phyloP scores from a whole-genome alignment of 2,888 invertebrate genomes.

The Eupithecia insigniata region DNA sequence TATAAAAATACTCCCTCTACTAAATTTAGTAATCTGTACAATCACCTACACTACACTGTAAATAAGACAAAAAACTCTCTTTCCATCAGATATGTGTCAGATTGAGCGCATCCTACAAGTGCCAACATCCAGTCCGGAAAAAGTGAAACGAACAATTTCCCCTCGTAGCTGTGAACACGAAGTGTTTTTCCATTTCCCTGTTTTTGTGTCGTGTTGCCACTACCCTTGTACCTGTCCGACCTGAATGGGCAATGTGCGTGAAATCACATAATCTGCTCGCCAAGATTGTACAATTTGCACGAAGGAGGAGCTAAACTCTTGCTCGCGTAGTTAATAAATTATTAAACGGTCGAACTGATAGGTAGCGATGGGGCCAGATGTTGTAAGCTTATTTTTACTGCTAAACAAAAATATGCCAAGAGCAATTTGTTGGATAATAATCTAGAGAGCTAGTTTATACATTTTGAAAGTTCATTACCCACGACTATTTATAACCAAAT shows the following conservation, averaged over 20 bases:
- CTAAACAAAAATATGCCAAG: background rate
- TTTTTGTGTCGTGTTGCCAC: constrained; percentile 31
- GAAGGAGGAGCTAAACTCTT: background rate
- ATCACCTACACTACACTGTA: background rate
- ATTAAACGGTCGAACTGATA: background rate
- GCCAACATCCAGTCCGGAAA: constrained; percentile 18
- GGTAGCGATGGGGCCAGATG: background rate
- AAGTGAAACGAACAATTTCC: constrained; percentile 41
- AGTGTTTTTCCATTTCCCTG: constrained; percentile 36
- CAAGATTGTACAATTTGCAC: constrained; percentile 26
- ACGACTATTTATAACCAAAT: too few species aligned
- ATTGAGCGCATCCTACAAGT: constrained; percentile 3
- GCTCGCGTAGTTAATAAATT: background rate
- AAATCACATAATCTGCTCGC: constrained; percentile 33
- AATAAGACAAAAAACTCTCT: background rate
- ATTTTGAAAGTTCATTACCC: too few species aligned
- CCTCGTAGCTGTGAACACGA: constrained; percentile 25
- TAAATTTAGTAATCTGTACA: background rate
- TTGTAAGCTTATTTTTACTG: background rate
- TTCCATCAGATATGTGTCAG: background rate
- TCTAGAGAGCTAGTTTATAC: too few species aligned
- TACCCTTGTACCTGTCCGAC: constrained; percentile 29
- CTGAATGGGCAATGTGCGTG: constrained; percentile 33
- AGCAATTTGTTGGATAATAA: too few species aligned
- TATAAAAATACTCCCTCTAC: background rate